Conservation (phyloP, 2,797 vertebrate species). For the Gymnodraco acuticeps region DNA sequence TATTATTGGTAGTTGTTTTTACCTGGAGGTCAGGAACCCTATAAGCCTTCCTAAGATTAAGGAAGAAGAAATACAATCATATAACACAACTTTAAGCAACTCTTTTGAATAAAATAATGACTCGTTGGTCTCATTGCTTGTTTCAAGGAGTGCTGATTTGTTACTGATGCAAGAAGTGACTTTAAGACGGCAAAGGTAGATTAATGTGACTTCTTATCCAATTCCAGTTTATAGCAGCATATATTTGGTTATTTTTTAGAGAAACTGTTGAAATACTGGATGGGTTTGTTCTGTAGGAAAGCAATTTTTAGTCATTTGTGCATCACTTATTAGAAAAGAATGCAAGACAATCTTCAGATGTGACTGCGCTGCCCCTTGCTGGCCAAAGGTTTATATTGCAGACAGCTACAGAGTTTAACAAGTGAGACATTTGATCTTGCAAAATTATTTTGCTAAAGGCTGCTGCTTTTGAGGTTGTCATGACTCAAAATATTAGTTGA, state of each 20-base stretch:
- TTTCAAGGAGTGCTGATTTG: neutral
- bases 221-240: neutral
- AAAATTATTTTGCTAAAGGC: neutral
- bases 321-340: neutral
- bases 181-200: neutral
- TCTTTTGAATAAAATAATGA: too few species aligned
- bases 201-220: neutral
- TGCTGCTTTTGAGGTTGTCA: neutral
- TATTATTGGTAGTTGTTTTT: neutral
- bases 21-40: neutral
- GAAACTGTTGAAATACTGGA: neutral
- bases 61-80: neutral
- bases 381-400: conserved; percentile 13
- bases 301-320: neutral
- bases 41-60: too few species aligned
- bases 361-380: conserved; percentile 25
- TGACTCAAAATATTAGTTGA: neutral
- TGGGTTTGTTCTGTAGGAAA: neutral
- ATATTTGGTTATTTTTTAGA: neutral
- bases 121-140: neutral
- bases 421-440: neutral
- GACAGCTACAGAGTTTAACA: neutral
- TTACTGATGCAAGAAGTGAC: neutral
- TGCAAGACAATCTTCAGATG: neutral
- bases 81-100: neutral